Evolutionary conservation across 2,797 vertebrate species (phyloP), one percentile per base, ranked within the genome.

Genomic region (Anomalospiza imberbis): DNA sequence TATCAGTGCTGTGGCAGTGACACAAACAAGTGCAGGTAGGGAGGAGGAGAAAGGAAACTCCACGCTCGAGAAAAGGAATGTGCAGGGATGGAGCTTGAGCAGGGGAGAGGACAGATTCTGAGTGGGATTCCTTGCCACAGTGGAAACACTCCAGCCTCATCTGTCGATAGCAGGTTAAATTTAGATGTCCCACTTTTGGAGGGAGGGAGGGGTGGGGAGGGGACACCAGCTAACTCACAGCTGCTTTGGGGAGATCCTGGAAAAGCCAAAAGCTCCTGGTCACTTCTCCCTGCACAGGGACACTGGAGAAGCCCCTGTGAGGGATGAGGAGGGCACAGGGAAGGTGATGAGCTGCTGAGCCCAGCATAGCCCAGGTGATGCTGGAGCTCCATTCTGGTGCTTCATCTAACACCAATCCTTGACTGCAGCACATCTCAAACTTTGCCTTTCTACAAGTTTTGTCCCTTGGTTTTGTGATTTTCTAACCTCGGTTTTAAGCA

Each of bases 141-240:
- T 94, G 96, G 96, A 93, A 96, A 94, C 72, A 91, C 85, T 93
- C 80, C 85, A 47, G 85, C 72, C 71, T 70, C 89, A 86, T 84
- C 55, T 85, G 94, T 86, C 90, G 95, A 96, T 79, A 93, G 96
- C 85, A 61, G 81, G 96, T 96, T 97, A 97, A 97, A 98, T 96
- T 96, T 97, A 96, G 96, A 92, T 74, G 90, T 60, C 87, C 94
- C 89, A 91, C 63, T 57, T 94, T 29, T 44, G 57, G 61, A 75
- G 68, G 65, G 45, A 79, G 89, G 84, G 80, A 42, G 48, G 31
- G 76, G 82, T 26, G 72, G 65, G 74, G 71, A 74, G 48, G 86
- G 91, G 94, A 93, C 70, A 67, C 28, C 92, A 85, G 93, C 22
- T 84, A 83, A 13, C 26, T 47, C 80, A 55, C 93, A 90, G 97